Conservation (phyloP, 1,140 invertebrate genomes). For the Colletes latitarsis region DNA sequence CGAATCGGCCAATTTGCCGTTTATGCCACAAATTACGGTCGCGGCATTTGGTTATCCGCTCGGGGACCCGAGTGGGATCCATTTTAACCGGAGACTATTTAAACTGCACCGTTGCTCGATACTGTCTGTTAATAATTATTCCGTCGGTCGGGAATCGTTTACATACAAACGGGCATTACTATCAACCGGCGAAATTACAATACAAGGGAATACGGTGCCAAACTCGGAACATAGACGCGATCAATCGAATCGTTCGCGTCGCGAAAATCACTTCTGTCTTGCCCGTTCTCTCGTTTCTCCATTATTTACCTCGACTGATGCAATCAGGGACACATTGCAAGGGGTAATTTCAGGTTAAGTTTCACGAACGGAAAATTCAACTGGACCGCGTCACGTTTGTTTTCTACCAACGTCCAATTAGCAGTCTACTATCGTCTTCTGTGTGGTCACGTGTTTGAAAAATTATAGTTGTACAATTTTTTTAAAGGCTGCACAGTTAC, state of each 20-base stretch:
- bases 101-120: not conserved
- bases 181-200: constrained; percentile 20
- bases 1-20: not conserved
- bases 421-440: too few species aligned
- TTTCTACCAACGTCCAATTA: too few species aligned
- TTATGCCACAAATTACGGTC: not conserved
- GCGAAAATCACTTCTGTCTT: not conserved
- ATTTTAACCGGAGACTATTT: constrained; percentile 10
- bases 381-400: too few species aligned
- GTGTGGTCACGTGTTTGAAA: too few species aligned
- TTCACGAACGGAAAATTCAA: too few species aligned
- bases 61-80: not conserved
- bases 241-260: constrained; percentile 1
- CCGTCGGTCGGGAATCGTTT: constrained; percentile 18
- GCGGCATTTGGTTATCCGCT: too few species aligned
- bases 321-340: too few species aligned
- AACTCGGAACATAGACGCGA: not conserved
- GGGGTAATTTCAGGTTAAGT: too few species aligned
- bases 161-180: constrained; percentile 33
- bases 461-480: too few species aligned
- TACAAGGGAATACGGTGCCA: not conserved
- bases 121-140: constrained; percentile 43
- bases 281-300: not conserved
- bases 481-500: too few species aligned
- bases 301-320: too few species aligned